phyloP scores from a whole-genome alignment of 2,888 invertebrate species.

The Scaptodrosophila latifasciaeformis region DNA sequence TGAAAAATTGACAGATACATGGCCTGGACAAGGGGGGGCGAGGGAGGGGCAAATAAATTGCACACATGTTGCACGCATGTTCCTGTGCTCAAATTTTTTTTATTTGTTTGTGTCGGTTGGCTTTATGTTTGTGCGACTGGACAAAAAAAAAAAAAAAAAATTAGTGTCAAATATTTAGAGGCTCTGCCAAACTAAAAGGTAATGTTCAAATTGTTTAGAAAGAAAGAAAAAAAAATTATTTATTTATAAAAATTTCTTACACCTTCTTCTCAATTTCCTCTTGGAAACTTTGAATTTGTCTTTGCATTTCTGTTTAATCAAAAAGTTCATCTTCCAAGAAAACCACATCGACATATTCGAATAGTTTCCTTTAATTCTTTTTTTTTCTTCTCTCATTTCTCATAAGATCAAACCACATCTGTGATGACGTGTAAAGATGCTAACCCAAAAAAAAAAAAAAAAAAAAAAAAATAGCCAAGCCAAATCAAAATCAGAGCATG shows the following conservation, averaged over 20 bases:
- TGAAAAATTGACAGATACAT: neutral
- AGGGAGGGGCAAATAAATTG: constrained; percentile 5
- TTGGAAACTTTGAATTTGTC: no score
- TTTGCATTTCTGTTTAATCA: no score
- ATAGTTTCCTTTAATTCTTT: no score
- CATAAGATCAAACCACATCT: constrained; percentile 56
- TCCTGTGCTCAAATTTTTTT: constrained; percentile 13
- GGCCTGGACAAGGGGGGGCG: no score
- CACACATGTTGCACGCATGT: constrained; percentile 64
- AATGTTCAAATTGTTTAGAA: constrained; percentile 5
- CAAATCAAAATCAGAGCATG: constrained; percentile 39
- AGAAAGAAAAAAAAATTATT: constrained; percentile 17
- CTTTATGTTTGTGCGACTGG: constrained; percentile 30
- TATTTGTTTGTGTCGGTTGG: constrained; percentile 16
- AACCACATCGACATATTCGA: constrained; percentile 8
- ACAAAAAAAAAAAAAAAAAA: no score
- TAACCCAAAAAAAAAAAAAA: neutral
- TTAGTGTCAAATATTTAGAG: constrained; percentile 51
- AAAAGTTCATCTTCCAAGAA: constrained; percentile 60
- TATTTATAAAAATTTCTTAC: no score
- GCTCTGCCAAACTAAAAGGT: constrained; percentile 8
- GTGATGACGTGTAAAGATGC: constrained; percentile 41
- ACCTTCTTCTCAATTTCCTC: no score
- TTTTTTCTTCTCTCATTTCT: neutral
- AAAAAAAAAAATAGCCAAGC: no score